Percentiles rank a stretch among this genome's conserved stretches.
phyloP scores from a whole-genome alignment of 1,140 invertebrate genomes.

The Rhagoletis zephyria region DNA sequence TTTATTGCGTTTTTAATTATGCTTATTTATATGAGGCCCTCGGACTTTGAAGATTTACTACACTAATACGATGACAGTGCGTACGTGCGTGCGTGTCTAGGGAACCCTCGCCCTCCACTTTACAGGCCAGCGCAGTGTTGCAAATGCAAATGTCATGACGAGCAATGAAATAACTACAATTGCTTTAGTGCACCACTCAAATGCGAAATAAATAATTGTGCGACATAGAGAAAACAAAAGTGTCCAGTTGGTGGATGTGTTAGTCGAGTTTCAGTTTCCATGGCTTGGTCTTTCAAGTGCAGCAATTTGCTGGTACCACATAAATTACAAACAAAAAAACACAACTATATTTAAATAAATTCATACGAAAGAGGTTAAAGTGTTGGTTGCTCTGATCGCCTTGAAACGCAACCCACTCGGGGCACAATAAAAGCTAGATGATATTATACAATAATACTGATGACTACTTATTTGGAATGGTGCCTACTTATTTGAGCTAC shows the following conservation, averaged over 20 bases:
- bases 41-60: constrained; percentile 25
- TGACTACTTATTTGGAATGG: constrained; percentile 1
- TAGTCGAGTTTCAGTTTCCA: constrained; percentile 18
- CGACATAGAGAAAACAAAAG: not conserved
- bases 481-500: constrained; percentile 14
- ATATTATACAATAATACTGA: constrained; percentile 23
- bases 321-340: not conserved
- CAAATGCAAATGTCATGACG: not conserved
- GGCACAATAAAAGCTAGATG: not conserved
- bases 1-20: constrained; percentile 42
- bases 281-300: constrained; percentile 6
- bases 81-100: not conserved
- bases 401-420: constrained; percentile 29
- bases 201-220: not conserved
- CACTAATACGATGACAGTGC: not conserved
- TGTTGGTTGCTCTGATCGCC: not conserved
- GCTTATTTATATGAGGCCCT: constrained; percentile 38
- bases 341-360: not conserved
- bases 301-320: constrained; percentile 24
- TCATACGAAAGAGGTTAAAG: not conserved
- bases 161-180: not conserved
- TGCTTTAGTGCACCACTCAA: not conserved
- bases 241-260: not conserved
- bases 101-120: not conserved
- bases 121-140: constrained; percentile 20